Percentiles rank a stretch among this genome's conserved stretches.
phyloP scores from a whole-genome alignment of 1,140 invertebrate genomes.

The Cotesia typhae region DNA sequence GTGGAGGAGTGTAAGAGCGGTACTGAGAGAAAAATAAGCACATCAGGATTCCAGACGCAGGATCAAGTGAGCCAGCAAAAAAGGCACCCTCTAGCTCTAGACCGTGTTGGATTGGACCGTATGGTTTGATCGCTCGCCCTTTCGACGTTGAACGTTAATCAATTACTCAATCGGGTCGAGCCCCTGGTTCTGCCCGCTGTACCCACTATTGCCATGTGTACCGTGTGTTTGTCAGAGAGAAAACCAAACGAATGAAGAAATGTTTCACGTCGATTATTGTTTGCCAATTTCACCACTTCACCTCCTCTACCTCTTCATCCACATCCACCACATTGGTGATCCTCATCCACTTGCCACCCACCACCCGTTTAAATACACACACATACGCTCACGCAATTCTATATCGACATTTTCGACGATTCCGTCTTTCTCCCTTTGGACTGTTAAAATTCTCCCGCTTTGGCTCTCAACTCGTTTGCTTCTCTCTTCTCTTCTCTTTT shows the following conservation, averaged over 20 bases:
- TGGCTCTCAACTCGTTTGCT: no score
- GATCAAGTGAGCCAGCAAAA: not conserved
- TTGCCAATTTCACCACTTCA: constrained; percentile 3
- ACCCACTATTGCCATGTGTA: not conserved
- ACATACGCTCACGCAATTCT: no score
- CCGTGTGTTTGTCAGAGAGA: constrained; percentile 16
- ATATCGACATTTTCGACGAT: no score
- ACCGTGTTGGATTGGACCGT: not conserved
- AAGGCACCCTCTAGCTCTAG: not conserved
- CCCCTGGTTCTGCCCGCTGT: not conserved
- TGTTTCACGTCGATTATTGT: constrained; percentile 8
- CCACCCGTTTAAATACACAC: no score
- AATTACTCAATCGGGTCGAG: constrained; percentile 24
- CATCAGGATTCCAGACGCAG: not conserved
- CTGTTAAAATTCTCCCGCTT: no score
- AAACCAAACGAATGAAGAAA: not conserved
- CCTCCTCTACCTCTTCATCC: not conserved
- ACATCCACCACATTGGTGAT: not conserved
- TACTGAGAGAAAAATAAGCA: constrained; percentile 10
- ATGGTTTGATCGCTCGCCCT: constrained; percentile 36
- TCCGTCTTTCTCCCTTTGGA: no score
- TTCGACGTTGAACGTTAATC: constrained; percentile 35
- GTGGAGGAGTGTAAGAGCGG: not conserved
- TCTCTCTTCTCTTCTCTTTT: no score
- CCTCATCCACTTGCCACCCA: no score